Base-by-base conservation (phyloP, 2,113 vertebrate genomes). In the Daphoenositta chrysoptera region DNA sequence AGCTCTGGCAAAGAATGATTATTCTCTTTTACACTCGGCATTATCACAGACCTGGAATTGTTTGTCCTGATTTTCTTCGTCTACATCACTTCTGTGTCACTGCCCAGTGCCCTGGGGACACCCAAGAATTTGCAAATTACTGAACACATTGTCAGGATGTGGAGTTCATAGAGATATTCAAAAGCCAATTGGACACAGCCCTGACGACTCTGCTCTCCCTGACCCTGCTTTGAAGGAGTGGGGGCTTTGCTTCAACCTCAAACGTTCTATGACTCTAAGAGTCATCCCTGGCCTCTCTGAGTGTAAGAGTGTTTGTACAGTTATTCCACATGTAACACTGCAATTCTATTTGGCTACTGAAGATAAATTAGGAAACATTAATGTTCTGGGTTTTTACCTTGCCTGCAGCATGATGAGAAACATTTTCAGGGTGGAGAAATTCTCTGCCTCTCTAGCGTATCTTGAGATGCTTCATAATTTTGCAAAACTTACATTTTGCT, bases 291-390 rank as follows among this genome's bases (percentile, higher is more conserved):
- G n/a, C 39, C 17, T 65, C 44, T 64, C 42, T 5, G 2, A 64
- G 42, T 1, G 7, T 1, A 0, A 75, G 30, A 0, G 0, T 35
- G 33, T 63, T 54, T 75, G 51, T 35, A 75, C 20, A 58, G 56
- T 45, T 75, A 78, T 15, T 56, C 66, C 64, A 70, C 14, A 23
- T 5, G 18, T 33, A 91, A 86, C 16, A 37, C 0, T 58, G 21
- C 51, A 54, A 47, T 93, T 91, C 44, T 50, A 35, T 45, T 73
- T 70, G 72, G 35, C 24, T 81, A 77, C n/a, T 69, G 69, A 69
- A 82, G 60, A 66, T 40, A 64, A 86, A 68, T 44, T n/a, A 75
- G 28, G 28, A 63, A 92, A 61, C 12, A 50, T 14, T 51, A 70
- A 70, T 1, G 0, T 51, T 57, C 33, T 42, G 21, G 23, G 11